Conservation (phyloP, 2,888 invertebrate genomes). For the Polyploca ridens region DNA sequence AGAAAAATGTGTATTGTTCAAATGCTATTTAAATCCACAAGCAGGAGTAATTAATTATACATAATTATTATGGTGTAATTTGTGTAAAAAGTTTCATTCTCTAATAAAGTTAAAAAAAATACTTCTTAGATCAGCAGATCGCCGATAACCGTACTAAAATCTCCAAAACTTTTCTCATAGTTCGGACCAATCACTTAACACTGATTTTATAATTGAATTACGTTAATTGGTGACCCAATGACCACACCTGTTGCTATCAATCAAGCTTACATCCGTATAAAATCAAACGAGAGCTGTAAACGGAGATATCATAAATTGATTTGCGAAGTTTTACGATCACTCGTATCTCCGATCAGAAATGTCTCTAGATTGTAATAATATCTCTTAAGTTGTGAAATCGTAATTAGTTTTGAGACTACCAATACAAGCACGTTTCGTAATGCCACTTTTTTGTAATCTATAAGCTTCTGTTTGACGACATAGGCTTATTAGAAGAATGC, state of each 20-base stretch:
- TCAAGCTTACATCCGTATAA: slow-evolving; percentile 6
- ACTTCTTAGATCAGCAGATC: too few species aligned
- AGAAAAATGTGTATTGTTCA: too few species aligned
- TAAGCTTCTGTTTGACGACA: not conserved
- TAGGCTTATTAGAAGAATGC: too few species aligned
- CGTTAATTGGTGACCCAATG: not conserved
- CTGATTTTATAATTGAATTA: slow-evolving; percentile 5
- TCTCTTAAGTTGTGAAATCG: not conserved
- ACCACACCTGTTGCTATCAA: not conserved
- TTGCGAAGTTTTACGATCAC: slow-evolving; percentile 18
- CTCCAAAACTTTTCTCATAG: too few species aligned
- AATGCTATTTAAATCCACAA: too few species aligned
- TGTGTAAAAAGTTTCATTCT: too few species aligned
- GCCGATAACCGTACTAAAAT: too few species aligned
- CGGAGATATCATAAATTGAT: slow-evolving; percentile 13
- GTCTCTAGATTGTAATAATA: not conserved
- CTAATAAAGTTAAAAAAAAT: too few species aligned
- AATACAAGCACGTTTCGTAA: too few species aligned
- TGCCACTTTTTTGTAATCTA: too few species aligned
- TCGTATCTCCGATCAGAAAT: not conserved
- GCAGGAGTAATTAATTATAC: too few species aligned
- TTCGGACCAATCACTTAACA: not conserved
- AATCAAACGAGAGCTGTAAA: slow-evolving; percentile 12
- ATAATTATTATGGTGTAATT: too few species aligned
- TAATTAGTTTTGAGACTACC: not conserved